Base-by-base conservation (phyloP, 2,888 invertebrate genomes). In the Reticulitermes lucifugus region DNA sequence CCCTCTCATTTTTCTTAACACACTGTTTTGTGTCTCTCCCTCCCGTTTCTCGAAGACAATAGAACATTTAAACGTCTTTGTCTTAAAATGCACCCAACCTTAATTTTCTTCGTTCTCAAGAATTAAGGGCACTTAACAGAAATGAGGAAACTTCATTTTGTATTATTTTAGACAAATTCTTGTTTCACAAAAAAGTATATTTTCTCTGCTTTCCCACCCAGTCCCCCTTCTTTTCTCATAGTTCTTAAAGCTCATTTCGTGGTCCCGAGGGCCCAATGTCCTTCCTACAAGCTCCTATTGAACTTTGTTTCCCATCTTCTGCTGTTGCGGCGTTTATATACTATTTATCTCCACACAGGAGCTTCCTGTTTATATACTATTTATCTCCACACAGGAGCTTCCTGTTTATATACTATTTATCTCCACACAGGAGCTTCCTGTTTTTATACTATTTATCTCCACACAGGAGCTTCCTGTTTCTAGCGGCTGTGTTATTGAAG, bases 71-170 rank as follows among this genome's bases (percentile, higher is more conserved):
- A 46, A 77, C 7, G 77, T 77, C 41, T 43, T 51, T 46, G n/a
- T 77, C 46, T n/a, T 46, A 18, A n/a, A n/a, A n/a, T 1, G 4
- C 10, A n/a, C 46, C 21, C 46, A 46, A 9, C 51, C 51, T 10
- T 10, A 6, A 5, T n/a, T 77, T 46, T 25, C n/a, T 77, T 41
- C n/a, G 2, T n/a, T 43, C 21, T 3, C 43, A 46, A 77, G 77
- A 77, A 77, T 46, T 77, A 46, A 46, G 77, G 46, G 43, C n/a
- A 51, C 77, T 77, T 77, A 77, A 35, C 10, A 77, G 77, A 81
- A 70, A 65, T n/a, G 81, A 81, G 65, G 65, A 81, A 81, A 81
- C 46, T 70, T 81, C 43, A 46, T 70, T 65, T 81, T 81, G 41
- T 81, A 46, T 70, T 65, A 81, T 70, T 43, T 22, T 43, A 65